Evolutionary conservation across 2,113 vertebrate species (phyloP).

Genomic region (Chionis minor): DNA sequence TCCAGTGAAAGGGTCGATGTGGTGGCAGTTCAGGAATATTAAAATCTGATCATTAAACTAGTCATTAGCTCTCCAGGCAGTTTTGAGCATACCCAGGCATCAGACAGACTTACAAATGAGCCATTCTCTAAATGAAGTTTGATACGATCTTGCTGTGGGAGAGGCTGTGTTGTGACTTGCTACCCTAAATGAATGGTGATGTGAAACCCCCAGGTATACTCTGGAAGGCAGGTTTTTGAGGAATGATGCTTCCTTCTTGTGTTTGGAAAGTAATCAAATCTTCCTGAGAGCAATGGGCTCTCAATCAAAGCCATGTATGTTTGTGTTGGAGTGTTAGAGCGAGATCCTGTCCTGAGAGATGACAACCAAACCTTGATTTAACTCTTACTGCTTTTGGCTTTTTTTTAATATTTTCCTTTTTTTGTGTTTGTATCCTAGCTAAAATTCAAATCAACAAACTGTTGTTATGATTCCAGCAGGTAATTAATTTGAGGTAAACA

Average conservation of each 20-base stretch:
- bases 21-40: neutral
- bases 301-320: neutral
- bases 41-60: constrained; percentile 2
- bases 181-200: constrained; percentile 20
- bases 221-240: constrained; percentile 25
- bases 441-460: neutral
- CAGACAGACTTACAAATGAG: neutral
- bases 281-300: constrained; percentile 12
- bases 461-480: neutral
- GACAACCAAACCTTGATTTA: neutral
- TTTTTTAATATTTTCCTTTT: neutral
- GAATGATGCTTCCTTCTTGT: constrained; percentile 7
- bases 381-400: neutral
- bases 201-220: constrained; percentile 1
- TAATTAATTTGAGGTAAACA: neutral
- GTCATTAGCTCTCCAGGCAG: neutral
- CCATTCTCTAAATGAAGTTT: neutral
- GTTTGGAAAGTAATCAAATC: constrained; percentile 31
- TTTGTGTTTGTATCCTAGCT: neutral
- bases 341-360: neutral
- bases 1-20: neutral
- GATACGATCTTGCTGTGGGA: neutral
- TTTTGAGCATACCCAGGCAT: neutral
- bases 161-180: neutral
- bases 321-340: neutral